Conservation (phyloP, 2,797 vertebrate species). For the Coilia nasus region DNA sequence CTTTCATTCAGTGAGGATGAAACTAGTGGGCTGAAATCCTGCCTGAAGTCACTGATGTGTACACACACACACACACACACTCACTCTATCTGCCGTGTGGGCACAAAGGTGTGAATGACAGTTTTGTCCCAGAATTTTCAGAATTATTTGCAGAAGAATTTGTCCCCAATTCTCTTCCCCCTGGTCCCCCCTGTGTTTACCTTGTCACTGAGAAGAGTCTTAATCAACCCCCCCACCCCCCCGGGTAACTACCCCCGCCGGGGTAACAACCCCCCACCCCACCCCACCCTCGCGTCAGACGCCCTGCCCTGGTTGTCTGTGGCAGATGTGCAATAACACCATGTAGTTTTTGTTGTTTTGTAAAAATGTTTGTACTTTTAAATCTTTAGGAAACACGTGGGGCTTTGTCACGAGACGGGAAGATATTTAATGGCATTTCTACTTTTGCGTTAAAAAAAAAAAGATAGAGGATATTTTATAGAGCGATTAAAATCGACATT, state of each 20-base stretch:
- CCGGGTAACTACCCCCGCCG: conserved; percentile 27
- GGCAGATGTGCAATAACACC: conserved; percentile 90
- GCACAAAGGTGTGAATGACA: background rate
- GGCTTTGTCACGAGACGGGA: conserved; percentile 75
- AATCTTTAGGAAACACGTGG: conserved; percentile 67
- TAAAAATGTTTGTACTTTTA: conserved; percentile 87
- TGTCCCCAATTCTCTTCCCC: background rate
- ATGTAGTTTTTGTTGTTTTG: conserved; percentile 89
- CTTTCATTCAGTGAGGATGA: conserved; percentile 39
- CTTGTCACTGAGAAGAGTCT: conserved; percentile 8
- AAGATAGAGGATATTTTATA: conserved; percentile 52
- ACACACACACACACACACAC: conserved; percentile 15
- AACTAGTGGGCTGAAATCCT: conserved; percentile 41
- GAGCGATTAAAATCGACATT: conserved; percentile 44
- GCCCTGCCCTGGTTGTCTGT: conserved; percentile 34
- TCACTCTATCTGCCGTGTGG: no score
- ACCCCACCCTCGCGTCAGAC: background rate
- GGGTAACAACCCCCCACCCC: background rate
- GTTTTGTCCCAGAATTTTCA: background rate
- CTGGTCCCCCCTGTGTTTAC: background rate
- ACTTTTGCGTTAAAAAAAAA: conserved; percentile 38
- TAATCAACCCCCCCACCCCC: background rate
- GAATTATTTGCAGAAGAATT: background rate
- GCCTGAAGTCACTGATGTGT: conserved; percentile 31
- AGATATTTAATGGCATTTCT: conserved; percentile 72